These are phyloP conservation scores for Sapajus apella DNA, from an alignment of 2,113 vertebrate genomes.

Conservation along the genomic window DNA sequence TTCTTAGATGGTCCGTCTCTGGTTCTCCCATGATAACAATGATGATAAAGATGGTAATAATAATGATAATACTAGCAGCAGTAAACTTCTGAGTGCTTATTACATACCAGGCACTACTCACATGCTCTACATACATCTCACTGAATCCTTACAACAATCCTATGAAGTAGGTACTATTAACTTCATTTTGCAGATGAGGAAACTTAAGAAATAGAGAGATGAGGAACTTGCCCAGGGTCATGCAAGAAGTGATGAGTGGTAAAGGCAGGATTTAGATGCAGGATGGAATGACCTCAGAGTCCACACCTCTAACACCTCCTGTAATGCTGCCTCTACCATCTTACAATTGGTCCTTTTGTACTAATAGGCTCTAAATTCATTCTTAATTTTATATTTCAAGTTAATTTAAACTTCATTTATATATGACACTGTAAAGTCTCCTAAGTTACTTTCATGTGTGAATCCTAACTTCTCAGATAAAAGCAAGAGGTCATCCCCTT, in stretches of 20 bases:
- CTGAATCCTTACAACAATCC: background rate
- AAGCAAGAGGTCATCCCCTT: background rate
- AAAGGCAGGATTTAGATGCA: background rate
- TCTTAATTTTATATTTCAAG: background rate
- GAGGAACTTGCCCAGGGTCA: background rate
- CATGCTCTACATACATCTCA: background rate
- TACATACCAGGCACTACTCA: background rate
- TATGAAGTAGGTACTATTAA: background rate
- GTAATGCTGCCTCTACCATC: background rate
- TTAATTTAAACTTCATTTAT: background rate
- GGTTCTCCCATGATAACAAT: background rate
- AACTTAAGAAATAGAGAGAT: background rate
- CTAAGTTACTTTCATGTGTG: background rate
- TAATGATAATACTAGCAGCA: background rate
- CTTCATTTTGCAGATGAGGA: background rate
- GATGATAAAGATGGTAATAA: background rate
- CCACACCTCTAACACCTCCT: background rate
- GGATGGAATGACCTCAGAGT: background rate
- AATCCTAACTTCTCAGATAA: background rate
- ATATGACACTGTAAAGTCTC: background rate
- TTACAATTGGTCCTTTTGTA: background rate
- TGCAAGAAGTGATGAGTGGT: background rate
- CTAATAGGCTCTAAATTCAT: background rate
- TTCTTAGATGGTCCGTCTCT: background rate
- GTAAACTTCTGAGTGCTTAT: background rate